These are phyloP conservation scores for Ophioderma brevispina DNA, from an alignment of 35 echinoderm and acorn worm genomes.

Conservation along the genomic window DNA sequence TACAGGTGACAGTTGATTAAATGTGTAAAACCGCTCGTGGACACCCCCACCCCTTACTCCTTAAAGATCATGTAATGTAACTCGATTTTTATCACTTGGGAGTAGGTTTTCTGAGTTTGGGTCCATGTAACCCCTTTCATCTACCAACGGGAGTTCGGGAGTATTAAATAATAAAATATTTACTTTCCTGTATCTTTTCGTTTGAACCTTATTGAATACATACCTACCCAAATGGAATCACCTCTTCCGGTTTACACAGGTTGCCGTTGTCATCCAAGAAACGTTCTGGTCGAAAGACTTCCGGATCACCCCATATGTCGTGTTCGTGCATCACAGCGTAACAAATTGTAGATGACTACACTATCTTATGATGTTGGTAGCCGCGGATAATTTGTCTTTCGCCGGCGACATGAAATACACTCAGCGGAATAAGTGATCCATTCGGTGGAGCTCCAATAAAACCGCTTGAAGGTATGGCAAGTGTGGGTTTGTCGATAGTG, in stretches of 20 bases:
- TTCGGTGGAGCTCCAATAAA: slow-evolving; percentile 29
- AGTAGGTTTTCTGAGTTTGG: too few relatives aligned
- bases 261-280: slow-evolving; percentile 39
- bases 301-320: slow-evolving; percentile 41
- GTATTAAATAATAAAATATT: too few relatives aligned
- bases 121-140: too few relatives aligned
- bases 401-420: slow-evolving; percentile 10
- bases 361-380: slow-evolving; percentile 30
- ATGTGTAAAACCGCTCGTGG: too few relatives aligned
- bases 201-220: too few relatives aligned
- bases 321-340: slow-evolving; percentile 37
- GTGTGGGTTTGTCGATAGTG: background rate
- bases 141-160: too few relatives aligned
- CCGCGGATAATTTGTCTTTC: slow-evolving; percentile 4
- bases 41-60: too few relatives aligned
- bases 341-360: slow-evolving; percentile 32
- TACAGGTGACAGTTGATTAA: too few relatives aligned
- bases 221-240: slow-evolving; percentile 74
- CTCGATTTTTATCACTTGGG: too few relatives aligned
- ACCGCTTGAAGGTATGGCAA: slow-evolving; percentile 44
- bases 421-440: slow-evolving; percentile 2
- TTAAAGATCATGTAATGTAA: too few relatives aligned
- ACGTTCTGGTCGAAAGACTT: slow-evolving; percentile 48
- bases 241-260: slow-evolving; percentile 37
- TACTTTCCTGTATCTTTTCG: too few relatives aligned